Conservation (phyloP, 2,797 vertebrate genomes). For the Crax fasciolata region DNA sequence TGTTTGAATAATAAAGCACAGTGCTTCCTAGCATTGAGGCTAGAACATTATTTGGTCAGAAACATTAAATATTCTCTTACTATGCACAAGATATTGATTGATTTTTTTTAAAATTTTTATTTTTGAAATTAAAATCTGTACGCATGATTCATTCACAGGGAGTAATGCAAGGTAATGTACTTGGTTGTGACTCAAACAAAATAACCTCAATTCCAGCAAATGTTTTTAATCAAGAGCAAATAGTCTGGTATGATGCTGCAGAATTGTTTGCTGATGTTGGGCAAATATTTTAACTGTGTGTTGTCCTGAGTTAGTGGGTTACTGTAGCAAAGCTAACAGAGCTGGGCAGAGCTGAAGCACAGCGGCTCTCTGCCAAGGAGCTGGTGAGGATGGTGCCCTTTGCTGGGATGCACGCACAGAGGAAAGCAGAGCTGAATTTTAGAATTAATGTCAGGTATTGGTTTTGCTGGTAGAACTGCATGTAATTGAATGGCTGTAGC, state of each 20-base stretch:
- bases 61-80: background rate
- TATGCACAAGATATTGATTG: background rate
- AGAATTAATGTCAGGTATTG: background rate
- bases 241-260: background rate
- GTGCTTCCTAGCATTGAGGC: background rate
- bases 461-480: background rate
- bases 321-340: background rate
- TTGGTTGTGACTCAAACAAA: background rate
- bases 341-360: background rate
- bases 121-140: background rate
- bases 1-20: background rate
- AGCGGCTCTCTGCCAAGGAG: background rate
- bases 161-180: background rate
- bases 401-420: accelerated
- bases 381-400: background rate
- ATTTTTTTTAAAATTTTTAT: background rate
- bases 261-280: background rate
- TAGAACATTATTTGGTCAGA: background rate
- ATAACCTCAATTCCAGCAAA: slow-evolving; percentile 8
- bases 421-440: background rate
- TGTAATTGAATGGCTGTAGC: background rate
- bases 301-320: background rate
- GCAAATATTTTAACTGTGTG: background rate
- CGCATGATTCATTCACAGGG: background rate
- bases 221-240: slow-evolving; percentile 1